A percentile compares a stretch with the other conserved stretches of the same genome.
These are phyloP conservation scores for Gryon sp. DNA, from an alignment of 1,140 invertebrate species.

Conservation along the genomic window DNA sequence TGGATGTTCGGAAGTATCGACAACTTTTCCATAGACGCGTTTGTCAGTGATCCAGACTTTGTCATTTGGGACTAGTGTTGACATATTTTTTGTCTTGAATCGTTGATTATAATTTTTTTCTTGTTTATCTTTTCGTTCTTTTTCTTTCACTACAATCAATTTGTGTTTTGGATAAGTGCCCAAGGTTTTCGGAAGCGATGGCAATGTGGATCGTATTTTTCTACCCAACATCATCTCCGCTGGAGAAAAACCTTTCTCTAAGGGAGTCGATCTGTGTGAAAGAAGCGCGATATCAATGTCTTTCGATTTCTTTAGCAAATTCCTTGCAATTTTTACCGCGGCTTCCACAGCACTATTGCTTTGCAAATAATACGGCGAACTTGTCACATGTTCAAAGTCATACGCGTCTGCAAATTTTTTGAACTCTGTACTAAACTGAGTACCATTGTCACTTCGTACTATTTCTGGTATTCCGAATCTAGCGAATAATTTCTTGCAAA, in stretches of 20 bases:
- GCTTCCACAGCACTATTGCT: constrained; percentile 3
- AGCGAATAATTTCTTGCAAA: constrained; percentile 45
- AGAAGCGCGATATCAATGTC: constrained; percentile 55
- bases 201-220: not conserved
- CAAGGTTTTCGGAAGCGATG: constrained; percentile 19
- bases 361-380: constrained; percentile 16
- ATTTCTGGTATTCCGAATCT: constrained; percentile 55
- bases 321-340: constrained; percentile 2
- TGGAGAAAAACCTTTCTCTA: constrained; percentile 60
- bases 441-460: constrained; percentile 10
- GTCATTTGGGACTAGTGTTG: no score
- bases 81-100: no score
- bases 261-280: constrained; percentile 58
- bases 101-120: constrained; percentile 18
- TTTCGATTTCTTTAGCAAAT: constrained; percentile 21
- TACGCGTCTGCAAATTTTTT: constrained; percentile 2
- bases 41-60: no score
- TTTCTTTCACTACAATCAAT: not conserved
- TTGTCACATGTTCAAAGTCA: constrained; percentile 6
- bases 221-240: constrained; percentile 52
- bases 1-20: no score
- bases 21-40: no score
- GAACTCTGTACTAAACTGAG: constrained; percentile 17
- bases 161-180: not conserved
- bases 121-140: constrained; percentile 20